Evolutionary conservation across 2,888 invertebrate genomes (phyloP), one percentile per base, ranked within the genome.

Genomic region (Lepidochrysops patricia): DNA sequence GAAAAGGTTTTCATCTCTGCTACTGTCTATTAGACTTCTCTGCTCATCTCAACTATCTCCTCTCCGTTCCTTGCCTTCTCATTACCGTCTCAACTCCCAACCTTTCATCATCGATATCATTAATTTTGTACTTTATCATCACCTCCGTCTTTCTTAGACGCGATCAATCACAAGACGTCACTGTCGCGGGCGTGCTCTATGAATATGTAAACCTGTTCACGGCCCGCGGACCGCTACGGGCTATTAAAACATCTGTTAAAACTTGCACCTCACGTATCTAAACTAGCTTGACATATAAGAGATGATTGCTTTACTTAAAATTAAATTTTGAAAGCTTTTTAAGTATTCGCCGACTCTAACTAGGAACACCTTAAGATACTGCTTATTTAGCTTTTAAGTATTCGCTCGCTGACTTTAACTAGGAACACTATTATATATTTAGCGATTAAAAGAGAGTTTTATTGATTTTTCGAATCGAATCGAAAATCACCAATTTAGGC

Each of bases 161-260:
- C 37, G 34, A 50, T 50, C 58, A 50, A 50, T 50, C 34, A 50
- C 74, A 80, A 83, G 82, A 84, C 84, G 84, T 86, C 85, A 84
- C 79, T 78, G 74, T 64, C 66, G 73, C 73, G 80, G 80, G 68
- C 82, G 70, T 62, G 75, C 76, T 74, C 75, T 79, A 79, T 80
- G 79, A 79, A 81, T 81, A 80, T 80, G 76, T 73, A 79, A 82
- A 84, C 83, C 80, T 70, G 84, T 80, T 79, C 64, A 60, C n/a
- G n/a, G 66, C 68, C 35, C 60, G 48, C 60, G 57, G 62, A 58
- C 57, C 60, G 23, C 25, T 43, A 43, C 25, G 13, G 57, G 43
- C 23, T 12, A 27, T 27, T 35, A 37, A 9, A 43, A 43, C 27
- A 37, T 57, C 43, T 57, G 37, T 57, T 57, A 57, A 27, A 25